phyloP scores from a whole-genome alignment of 2,888 invertebrate genomes.

The Plebejus anna region DNA sequence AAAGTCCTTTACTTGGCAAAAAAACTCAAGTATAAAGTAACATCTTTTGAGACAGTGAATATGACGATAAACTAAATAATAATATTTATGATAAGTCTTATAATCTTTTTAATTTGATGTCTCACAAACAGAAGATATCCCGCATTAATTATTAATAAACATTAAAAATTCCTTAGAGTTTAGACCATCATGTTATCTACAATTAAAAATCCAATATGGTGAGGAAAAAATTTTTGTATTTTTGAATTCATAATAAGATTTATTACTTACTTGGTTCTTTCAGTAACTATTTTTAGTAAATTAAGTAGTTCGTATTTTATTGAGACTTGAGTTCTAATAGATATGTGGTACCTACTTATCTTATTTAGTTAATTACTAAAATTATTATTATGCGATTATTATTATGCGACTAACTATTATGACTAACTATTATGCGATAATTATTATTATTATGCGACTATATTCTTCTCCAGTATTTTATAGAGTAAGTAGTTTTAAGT shows the following conservation, averaged over 20 bases:
- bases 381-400: too few species aligned
- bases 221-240: too few species aligned
- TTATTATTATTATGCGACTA: background rate
- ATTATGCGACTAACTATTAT: too few species aligned
- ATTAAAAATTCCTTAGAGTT: background rate
- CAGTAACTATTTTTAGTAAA: too few species aligned
- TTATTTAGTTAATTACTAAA: background rate
- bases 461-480: background rate
- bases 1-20: constrained; percentile 6
- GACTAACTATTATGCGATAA: too few species aligned
- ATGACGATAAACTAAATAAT: background rate
- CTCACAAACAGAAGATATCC: background rate
- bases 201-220: too few species aligned
- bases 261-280: too few species aligned
- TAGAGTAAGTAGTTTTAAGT: background rate
- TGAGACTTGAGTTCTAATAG: background rate
- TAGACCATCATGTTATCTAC: background rate
- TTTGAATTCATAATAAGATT: too few species aligned
- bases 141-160: background rate
- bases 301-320: background rate
- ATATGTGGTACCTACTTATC: too few species aligned
- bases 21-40: background rate
- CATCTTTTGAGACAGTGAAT: background rate
- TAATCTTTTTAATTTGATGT: background rate
- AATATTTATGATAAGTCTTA: background rate